Conservation (phyloP, 35 echinoderm and acorn worm species). For the Apostichopus californicus region DNA sequence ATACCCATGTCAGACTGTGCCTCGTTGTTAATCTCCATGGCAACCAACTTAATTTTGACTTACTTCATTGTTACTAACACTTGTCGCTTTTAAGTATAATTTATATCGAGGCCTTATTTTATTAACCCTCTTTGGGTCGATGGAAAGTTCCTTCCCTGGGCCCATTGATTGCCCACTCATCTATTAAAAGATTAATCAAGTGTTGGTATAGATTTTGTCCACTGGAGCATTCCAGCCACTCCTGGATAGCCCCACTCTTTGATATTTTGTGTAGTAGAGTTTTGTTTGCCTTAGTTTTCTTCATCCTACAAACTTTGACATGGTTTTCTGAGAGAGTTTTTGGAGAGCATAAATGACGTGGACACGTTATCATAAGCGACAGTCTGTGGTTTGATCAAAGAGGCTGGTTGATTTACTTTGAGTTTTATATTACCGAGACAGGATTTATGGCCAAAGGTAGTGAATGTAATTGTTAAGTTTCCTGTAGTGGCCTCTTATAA, state of each 20-base stretch:
- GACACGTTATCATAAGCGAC: not conserved
- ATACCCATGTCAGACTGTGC: no score
- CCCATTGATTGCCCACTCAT: not conserved
- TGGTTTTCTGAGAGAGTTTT: not conserved
- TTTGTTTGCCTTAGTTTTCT: not conserved
- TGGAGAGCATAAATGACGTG: not conserved
- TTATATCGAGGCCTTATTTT: not conserved
- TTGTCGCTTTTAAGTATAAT: not conserved
- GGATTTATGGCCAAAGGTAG: not conserved
- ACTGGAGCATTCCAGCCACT: not conserved
- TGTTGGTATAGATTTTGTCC: not conserved
- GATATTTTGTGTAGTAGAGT: no score
- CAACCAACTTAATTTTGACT: not conserved
- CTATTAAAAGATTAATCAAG: not conserved
- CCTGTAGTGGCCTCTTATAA: not conserved
- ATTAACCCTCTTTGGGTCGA: not conserved
- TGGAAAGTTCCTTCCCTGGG: not conserved
- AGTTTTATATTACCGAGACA: not conserved
- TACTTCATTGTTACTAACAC: not conserved
- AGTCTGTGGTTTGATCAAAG: not conserved
- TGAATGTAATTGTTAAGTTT: not conserved
- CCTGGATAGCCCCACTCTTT: not conserved
- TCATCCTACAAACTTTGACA: not conserved
- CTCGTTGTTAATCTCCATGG: no score
- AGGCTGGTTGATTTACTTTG: not conserved